Evolutionary conservation across 2,797 vertebrate species (phyloP), one percentile per base, ranked within the genome.

Genomic region (Melanotaenia boesemani): DNA sequence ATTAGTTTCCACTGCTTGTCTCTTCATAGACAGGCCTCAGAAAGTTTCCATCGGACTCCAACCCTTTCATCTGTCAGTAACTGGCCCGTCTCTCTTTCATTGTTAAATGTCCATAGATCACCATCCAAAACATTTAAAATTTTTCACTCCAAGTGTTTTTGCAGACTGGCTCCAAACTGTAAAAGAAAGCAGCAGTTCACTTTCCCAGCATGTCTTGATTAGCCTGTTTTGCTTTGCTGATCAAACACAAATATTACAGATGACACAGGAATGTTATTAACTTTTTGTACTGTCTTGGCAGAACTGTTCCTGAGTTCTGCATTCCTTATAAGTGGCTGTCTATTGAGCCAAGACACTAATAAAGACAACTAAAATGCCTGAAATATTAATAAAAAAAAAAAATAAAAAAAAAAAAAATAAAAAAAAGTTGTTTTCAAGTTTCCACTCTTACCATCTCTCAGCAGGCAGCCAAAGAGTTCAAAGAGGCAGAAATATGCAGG

Each of bases 401-500:
- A 26, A 1, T 26, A 26, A 26, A 26, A 26, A 26, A 26, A 26
- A 26, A 26, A 1, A 26, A 26, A 26, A 26, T 26, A 26, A 26
- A 26, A 26, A 26, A 24, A 46, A n/a, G 79, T 76, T 86, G 82
- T 82, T 83, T 90, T 85, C 59, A 67, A 44, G 63, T 85, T 77
- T 82, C 72, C 48, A 58, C 56, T 52, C 57, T 70, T n/a, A 20
- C 58, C 11, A 44, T 72, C 70, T 65, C 71, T 87, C 86, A 81
- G 85, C 82, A 67, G 66, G 76, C 77, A 62, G 73, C 74, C 82
- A 70, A 66, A 60, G 61, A 89, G 92, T 95, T 95, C 92, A 95
- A 94, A 95, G 93, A 72, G 72, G 81, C 79, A 84, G 79, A 91
- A 94, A 91, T 90, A 93, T 90, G 79, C 74, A 77, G 73, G 81